phyloP scores from a whole-genome alignment of 2,113 vertebrate species.

The Malurus elegans region DNA sequence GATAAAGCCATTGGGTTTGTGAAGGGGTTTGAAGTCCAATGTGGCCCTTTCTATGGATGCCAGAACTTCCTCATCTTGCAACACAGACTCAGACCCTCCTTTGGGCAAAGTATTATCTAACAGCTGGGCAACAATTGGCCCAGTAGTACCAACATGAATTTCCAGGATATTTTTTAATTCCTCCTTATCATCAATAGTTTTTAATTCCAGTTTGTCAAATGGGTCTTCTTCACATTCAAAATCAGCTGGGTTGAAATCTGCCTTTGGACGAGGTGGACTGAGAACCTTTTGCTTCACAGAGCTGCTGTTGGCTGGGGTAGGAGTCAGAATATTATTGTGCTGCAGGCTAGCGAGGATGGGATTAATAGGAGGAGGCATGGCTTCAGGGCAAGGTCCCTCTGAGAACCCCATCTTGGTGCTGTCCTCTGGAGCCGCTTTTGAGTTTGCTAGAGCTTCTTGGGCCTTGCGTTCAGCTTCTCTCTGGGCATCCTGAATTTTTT shows the following conservation, averaged over 20 bases:
- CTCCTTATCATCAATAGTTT: slow-evolving; percentile 93
- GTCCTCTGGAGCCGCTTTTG: slow-evolving; percentile 58
- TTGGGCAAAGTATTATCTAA: slow-evolving; percentile 72
- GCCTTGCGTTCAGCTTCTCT: slow-evolving; percentile 70
- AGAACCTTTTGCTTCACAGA: slow-evolving; percentile 75
- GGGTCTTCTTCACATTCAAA: slow-evolving; percentile 98
- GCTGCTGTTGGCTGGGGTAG: slow-evolving; percentile 85
- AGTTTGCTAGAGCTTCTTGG: slow-evolving; percentile 61
- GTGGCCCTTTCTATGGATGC: slow-evolving; percentile 72
- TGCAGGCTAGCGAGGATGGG: slow-evolving; percentile 88
- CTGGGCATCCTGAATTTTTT: slow-evolving; percentile 82
- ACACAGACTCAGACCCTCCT: slow-evolving; percentile 56
- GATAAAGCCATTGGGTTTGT: slow-evolving; percentile 93
- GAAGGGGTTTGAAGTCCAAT: slow-evolving; percentile 79
- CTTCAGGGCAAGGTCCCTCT: slow-evolving; percentile 35
- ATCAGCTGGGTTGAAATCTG: slow-evolving; percentile 92
- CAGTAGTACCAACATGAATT: slow-evolving; percentile 77
- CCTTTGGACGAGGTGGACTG: slow-evolving; percentile 77
- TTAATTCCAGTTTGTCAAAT: slow-evolving; percentile 95
- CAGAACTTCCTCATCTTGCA: slow-evolving; percentile 74
- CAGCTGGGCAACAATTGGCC: slow-evolving; percentile 71
- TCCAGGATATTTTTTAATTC: slow-evolving; percentile 92
- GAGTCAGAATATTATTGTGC: slow-evolving; percentile 93
- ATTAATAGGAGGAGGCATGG: slow-evolving; percentile 84
- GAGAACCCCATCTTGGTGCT: slow-evolving; percentile 61